phyloP scores from a whole-genome alignment of 2,113 vertebrate species.

The Stictonetta naevosa region DNA sequence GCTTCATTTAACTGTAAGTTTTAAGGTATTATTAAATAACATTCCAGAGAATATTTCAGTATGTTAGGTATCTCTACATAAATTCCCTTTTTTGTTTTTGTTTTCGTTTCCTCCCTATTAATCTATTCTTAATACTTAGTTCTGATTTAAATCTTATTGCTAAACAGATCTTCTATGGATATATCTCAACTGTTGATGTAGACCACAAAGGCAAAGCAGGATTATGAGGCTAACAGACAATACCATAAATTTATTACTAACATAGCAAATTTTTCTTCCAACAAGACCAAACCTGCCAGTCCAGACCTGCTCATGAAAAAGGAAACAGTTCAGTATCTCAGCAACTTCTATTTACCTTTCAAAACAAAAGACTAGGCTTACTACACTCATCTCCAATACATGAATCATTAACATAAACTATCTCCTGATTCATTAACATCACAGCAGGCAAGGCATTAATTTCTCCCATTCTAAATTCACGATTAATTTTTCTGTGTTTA shows the following conservation, averaged over 20 bases:
- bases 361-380: neutral
- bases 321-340: neutral
- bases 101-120: neutral
- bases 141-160: neutral
- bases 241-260: neutral
- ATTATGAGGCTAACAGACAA: neutral
- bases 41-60: neutral
- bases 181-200: neutral
- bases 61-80: neutral
- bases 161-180: neutral
- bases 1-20: neutral
- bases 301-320: neutral
- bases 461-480: neutral
- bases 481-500: neutral
- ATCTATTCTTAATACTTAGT: neutral
- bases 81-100: neutral
- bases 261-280: neutral
- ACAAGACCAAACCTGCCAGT: neutral
- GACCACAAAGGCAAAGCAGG: neutral
- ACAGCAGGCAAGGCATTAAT: neutral
- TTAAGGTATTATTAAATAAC: neutral
- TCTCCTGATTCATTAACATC: constrained; percentile 8
- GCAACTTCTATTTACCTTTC: neutral
- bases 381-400: neutral
- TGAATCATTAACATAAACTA: neutral